These are phyloP conservation scores for Picathartes gymnocephalus DNA, from an alignment of 2,113 vertebrate species.

Conservation along the genomic window DNA sequence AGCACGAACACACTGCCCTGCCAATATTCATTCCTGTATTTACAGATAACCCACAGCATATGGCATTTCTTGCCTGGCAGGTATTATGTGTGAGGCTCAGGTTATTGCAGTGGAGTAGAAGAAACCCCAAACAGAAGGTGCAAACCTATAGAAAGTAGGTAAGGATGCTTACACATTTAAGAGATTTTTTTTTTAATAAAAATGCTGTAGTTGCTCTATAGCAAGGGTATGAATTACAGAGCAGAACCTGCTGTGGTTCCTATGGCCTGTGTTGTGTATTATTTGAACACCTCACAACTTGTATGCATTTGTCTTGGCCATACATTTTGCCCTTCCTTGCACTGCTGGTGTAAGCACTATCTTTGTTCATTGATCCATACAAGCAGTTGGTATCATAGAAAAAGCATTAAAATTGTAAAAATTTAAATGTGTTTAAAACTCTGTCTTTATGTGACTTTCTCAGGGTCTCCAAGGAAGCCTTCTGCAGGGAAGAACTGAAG, in stretches of 20 bases:
- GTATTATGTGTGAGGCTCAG: neutral
- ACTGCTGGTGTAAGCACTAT: neutral
- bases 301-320: neutral
- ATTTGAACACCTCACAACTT: neutral
- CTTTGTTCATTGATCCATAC: fast-evolving
- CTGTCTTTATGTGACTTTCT: neutral
- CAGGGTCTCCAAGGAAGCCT: neutral
- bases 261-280: neutral
- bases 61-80: neutral
- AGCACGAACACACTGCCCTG: neutral
- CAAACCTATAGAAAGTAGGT: neutral
- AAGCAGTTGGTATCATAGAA: fast-evolving
- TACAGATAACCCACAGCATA: neutral
- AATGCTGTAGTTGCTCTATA: neutral
- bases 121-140: neutral
- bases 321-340: neutral
- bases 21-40: neutral
- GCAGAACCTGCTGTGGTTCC: neutral
- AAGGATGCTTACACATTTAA: neutral
- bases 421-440: neutral
- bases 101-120: neutral
- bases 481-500: neutral
- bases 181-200: neutral
- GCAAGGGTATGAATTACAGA: neutral
- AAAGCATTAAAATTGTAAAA: neutral